These are phyloP conservation scores for Alces alces DNA, from an alignment of 2,113 vertebrate genomes.

Conservation along the genomic window DNA sequence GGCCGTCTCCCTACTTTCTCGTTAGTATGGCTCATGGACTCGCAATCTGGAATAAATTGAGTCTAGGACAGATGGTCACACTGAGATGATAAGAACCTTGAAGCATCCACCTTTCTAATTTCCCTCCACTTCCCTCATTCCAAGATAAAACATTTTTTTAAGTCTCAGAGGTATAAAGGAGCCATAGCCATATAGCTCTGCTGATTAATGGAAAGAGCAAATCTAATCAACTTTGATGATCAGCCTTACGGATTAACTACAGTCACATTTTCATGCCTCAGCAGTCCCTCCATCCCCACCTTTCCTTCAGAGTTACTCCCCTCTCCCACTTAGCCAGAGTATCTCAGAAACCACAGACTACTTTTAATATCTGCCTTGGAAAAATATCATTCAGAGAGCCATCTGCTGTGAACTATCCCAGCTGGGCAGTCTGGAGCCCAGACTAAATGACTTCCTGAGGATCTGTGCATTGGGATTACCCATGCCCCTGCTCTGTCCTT, in stretches of 20 bases:
- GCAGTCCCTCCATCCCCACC: background rate
- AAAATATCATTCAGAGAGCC: background rate
- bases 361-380: constrained; percentile 14
- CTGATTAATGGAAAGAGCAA: constrained; percentile 38
- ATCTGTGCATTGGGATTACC: background rate
- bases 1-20: background rate
- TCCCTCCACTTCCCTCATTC: constrained; percentile 24
- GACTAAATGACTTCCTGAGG: background rate
- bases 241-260: background rate
- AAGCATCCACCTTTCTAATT: background rate
- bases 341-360: background rate
- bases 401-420: background rate
- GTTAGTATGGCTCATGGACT: background rate
- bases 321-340: background rate
- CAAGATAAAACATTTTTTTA: constrained; percentile 25
- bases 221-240: background rate
- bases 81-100: background rate
- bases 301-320: background rate
- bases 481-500: background rate
- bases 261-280: background rate
- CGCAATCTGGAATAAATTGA: background rate
- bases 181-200: background rate
- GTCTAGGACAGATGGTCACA: constrained; percentile 40
- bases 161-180: background rate
- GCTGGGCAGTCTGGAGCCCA: background rate